Evolutionary conservation across 2,797 vertebrate genomes (phyloP).

Genomic region (Podarcis lilfordi): DNA sequence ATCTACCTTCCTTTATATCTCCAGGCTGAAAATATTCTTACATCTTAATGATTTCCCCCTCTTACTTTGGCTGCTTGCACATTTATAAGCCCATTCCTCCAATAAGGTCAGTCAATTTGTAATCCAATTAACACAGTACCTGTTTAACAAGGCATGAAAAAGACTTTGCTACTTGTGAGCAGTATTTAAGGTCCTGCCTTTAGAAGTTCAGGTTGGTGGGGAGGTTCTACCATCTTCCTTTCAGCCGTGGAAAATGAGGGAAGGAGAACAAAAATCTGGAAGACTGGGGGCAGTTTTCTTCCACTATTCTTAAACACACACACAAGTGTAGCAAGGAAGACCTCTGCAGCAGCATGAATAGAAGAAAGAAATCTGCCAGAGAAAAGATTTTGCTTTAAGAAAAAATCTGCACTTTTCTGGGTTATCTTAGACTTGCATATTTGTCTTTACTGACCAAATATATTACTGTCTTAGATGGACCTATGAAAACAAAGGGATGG

Average conservation of each 20-base stretch:
- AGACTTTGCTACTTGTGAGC: neutral
- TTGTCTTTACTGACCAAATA: neutral
- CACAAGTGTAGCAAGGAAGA: neutral
- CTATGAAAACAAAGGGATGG: neutral
- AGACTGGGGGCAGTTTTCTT: neutral
- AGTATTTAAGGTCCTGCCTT: neutral
- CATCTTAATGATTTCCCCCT: neutral
- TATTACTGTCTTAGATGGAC: neutral
- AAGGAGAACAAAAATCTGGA: neutral
- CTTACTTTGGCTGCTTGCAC: neutral
- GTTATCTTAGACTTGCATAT: neutral
- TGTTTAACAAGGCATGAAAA: conserved; percentile 25
- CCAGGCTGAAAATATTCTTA: neutral
- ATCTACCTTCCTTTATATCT: neutral
- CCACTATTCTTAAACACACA: neutral
- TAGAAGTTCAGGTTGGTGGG: neutral
- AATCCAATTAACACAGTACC: conserved; percentile 14
- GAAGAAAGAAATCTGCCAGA: neutral
- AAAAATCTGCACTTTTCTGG: neutral
- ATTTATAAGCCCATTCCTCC: neutral
- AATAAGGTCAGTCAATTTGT: neutral
- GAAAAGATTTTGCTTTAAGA: neutral
- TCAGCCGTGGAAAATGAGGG: neutral
- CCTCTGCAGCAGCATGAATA: neutral
- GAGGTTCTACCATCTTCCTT: neutral